Conservation (phyloP, 2,888 invertebrate genomes). For the Melinaea marsaeus region DNA sequence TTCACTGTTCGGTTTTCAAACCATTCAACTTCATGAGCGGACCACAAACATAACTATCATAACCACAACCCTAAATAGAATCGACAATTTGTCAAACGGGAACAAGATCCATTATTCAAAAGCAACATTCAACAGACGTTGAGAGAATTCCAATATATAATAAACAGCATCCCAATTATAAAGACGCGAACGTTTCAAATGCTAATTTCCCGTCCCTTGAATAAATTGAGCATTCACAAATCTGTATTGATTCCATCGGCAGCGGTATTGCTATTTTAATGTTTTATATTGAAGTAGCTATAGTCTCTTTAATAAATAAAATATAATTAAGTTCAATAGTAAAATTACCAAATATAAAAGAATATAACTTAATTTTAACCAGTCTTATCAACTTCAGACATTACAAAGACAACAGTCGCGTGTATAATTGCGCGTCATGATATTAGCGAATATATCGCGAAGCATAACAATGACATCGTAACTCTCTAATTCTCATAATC, state of each 20-base stretch:
- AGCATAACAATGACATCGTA: conserved; percentile 34
- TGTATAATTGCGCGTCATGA: conserved; percentile 27
- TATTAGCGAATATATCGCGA: conserved; percentile 31
- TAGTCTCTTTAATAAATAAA: background rate
- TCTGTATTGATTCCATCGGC: conserved; percentile 24
- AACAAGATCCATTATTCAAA: conserved; percentile 58
- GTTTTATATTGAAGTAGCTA: background rate
- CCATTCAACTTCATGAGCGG: conserved; percentile 25
- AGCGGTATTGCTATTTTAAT: conserved; percentile 17
- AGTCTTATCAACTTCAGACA: too few relatives aligned
- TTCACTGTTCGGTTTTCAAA: conserved; percentile 19
- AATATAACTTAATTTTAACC: too few relatives aligned
- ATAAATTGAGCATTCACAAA: conserved; percentile 52
- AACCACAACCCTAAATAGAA: conserved; percentile 26
- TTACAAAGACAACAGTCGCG: background rate
- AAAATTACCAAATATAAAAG: too few relatives aligned
- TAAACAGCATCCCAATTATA: conserved; percentile 54
- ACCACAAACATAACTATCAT: conserved; percentile 26
- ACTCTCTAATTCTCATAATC: conserved; percentile 41
- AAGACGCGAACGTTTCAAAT: conserved; percentile 51
- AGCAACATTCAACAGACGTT: conserved; percentile 48
- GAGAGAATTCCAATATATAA: conserved; percentile 40
- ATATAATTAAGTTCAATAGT: too few relatives aligned
- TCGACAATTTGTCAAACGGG: conserved; percentile 27
- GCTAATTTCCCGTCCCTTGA: conserved; percentile 55